phyloP scores from a whole-genome alignment of 2,113 vertebrate genomes.

The Malurus cyaneus region DNA sequence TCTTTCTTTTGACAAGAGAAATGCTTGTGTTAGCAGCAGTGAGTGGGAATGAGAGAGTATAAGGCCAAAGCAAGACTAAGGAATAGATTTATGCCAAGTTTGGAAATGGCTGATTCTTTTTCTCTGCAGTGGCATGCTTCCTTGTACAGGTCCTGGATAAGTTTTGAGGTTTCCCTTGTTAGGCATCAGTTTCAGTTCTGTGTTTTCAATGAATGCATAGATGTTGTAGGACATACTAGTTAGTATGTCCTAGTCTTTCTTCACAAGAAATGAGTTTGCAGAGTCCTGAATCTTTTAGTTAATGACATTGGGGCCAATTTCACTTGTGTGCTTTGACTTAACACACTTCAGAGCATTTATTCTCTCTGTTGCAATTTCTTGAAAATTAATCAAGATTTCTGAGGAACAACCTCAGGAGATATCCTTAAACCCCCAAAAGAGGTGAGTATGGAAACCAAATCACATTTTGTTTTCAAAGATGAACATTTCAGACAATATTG shows the following conservation, averaged over 20 bases:
- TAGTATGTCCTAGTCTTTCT: not conserved
- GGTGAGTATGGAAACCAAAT: not conserved
- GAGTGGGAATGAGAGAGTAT: not conserved
- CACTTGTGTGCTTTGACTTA: not conserved
- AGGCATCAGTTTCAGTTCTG: not conserved
- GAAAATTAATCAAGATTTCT: not conserved
- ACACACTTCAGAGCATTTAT: not conserved
- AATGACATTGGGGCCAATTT: not conserved
- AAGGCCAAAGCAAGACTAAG: not conserved
- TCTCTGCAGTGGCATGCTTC: not conserved
- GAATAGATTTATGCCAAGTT: not conserved
- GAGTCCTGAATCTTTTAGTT: not conserved
- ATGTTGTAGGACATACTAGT: not conserved
- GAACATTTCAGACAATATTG: not conserved
- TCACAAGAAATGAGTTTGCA: not conserved
- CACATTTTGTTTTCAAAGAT: not conserved
- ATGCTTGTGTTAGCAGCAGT: not conserved
- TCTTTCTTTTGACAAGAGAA: not conserved
- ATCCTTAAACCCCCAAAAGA: not conserved
- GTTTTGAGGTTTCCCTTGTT: not conserved
- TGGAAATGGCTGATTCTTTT: not conserved
- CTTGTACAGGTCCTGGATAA: not conserved
- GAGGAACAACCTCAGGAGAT: not conserved
- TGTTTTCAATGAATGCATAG: not conserved
- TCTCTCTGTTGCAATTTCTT: not conserved